Evolutionary conservation across 2,113 vertebrate genomes (phyloP).

Genomic region (Chroicocephalus ridibundus): DNA sequence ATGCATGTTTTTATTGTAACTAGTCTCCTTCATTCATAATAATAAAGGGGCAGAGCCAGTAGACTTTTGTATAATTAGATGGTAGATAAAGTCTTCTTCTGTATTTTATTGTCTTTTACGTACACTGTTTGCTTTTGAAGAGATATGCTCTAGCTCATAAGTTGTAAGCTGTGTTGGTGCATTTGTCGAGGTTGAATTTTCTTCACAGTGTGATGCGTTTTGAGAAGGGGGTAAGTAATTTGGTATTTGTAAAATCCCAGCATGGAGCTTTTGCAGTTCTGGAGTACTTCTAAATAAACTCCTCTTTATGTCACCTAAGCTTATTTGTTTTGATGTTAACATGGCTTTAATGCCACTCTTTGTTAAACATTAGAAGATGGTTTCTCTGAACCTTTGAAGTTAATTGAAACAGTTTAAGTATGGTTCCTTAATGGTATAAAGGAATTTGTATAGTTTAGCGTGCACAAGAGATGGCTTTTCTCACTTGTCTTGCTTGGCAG

Average conservation of each 20-base stretch:
- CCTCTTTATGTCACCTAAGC: neutral
- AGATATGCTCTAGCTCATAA: neutral
- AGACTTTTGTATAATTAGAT: neutral
- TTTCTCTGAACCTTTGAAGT: conserved; percentile 14
- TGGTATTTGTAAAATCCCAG: neutral
- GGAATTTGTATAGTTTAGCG: neutral
- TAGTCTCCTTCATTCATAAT: neutral
- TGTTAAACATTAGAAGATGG: neutral
- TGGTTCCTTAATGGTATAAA: neutral
- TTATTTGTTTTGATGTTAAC: conserved; percentile 9
- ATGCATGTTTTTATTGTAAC: neutral
- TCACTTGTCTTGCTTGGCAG: neutral
- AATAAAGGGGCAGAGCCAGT: neutral
- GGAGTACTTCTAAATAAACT: neutral
- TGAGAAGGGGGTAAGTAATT: neutral
- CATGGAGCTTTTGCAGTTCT: neutral
- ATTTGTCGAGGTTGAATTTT: neutral
- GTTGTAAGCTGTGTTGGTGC: neutral
- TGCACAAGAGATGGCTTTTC: neutral
- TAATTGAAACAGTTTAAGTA: conserved; percentile 9
- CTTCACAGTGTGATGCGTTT: neutral
- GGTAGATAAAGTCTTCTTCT: neutral
- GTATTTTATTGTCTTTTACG: neutral
- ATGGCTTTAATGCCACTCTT: neutral
- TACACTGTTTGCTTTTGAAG: neutral